Percentiles rank a stretch among this genome's conserved stretches.
Evolutionary conservation across 2,797 vertebrate genomes (phyloP).

Genomic region (Cryptoprocta ferox): DNA sequence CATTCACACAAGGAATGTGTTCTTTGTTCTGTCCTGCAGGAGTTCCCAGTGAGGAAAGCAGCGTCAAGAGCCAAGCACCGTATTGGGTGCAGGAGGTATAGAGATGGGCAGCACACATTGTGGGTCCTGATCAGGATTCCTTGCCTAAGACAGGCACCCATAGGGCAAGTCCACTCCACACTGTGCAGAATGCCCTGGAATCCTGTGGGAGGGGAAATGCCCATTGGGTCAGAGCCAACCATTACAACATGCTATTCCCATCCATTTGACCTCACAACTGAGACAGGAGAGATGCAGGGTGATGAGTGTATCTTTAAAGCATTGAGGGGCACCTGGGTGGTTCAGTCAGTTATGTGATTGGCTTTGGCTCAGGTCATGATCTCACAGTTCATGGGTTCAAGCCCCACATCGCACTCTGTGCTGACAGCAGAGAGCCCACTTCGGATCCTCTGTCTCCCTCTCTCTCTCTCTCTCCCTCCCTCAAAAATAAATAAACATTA

Average conservation of each 20-base stretch:
- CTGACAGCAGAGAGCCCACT: too few relatives aligned
- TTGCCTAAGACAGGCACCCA: background rate
- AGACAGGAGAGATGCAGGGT: background rate
- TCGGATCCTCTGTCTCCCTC: too few relatives aligned
- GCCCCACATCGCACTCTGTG: too few relatives aligned
- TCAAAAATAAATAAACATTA: too few relatives aligned
- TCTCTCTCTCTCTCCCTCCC: too few relatives aligned
- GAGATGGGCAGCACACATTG: background rate
- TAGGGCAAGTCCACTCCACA: too few relatives aligned
- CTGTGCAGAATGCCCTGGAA: background rate
- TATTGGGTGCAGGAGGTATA: background rate
- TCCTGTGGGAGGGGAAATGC: background rate
- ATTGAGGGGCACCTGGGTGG: too few relatives aligned
- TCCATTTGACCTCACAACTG: background rate
- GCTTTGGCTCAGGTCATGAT: too few relatives aligned
- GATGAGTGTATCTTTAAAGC: background rate
- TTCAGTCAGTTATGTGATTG: too few relatives aligned
- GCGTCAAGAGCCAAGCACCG: rapidly evolving
- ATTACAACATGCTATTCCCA: background rate
- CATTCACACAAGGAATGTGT: background rate
- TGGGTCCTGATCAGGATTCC: background rate
- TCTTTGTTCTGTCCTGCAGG: background rate
- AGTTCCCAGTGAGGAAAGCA: background rate
- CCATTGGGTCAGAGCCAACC: background rate
- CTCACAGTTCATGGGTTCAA: too few relatives aligned